These are phyloP conservation scores for Operophtera brumata DNA, from an alignment of 2,888 invertebrate genomes.

Conservation along the genomic window DNA sequence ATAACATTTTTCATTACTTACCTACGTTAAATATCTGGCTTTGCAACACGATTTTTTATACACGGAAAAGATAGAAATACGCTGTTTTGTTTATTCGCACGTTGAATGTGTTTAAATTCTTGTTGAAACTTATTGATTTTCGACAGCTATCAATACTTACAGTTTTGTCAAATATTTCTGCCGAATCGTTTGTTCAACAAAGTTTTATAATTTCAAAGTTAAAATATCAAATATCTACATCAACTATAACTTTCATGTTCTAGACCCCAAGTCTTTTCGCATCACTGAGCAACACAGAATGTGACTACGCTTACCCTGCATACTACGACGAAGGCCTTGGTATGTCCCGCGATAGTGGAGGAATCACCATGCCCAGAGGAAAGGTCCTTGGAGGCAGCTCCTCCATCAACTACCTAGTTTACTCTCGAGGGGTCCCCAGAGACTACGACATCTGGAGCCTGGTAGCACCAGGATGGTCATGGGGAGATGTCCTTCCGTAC, in stretches of 20 bases:
- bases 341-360: constrained; percentile 36
- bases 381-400: constrained; percentile 58
- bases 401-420: constrained; percentile 51
- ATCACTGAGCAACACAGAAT: constrained; percentile 44
- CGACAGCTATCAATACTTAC: too few species aligned
- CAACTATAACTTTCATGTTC: constrained; percentile 24
- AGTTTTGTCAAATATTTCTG: too few species aligned
- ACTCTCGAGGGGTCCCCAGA: constrained; percentile 49
- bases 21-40: too few species aligned
- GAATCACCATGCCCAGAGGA: constrained; percentile 42
- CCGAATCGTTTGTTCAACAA: too few species aligned
- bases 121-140: too few species aligned
- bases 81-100: too few species aligned
- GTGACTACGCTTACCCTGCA: constrained; percentile 51
- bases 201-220: too few species aligned
- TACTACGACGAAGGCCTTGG: constrained; percentile 43
- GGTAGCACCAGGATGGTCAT: constrained; percentile 54
- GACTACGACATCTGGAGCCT: constrained; percentile 53
- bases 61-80: too few species aligned
- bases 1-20: too few species aligned
- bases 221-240: not conserved
- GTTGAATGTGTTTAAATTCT: too few species aligned
- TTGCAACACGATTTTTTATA: too few species aligned
- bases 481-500: constrained; percentile 49
- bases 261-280: constrained; percentile 53